phyloP scores from a whole-genome alignment of 2,888 invertebrate genomes.

The Tenthredo livida region DNA sequence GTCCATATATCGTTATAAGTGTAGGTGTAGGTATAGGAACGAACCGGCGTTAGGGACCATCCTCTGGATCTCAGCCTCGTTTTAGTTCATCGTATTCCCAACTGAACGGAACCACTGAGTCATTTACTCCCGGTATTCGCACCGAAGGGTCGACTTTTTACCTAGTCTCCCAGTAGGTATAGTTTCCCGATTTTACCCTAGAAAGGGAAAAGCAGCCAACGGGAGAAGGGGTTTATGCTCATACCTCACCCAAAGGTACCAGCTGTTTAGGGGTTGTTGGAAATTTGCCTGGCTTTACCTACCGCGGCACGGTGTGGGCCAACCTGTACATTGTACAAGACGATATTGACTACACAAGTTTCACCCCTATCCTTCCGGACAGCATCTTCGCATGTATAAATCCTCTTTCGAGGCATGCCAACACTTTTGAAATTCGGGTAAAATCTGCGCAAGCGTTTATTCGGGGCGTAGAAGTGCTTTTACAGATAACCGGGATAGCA shows the following conservation, averaged over 20 bases:
- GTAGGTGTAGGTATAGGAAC: neutral
- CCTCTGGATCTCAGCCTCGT: constrained; percentile 2
- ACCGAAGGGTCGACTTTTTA: constrained; percentile 50
- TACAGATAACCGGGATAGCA: constrained; percentile 32
- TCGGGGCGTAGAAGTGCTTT: constrained; percentile 14
- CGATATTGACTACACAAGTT: constrained; percentile 22
- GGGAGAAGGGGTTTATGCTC: neutral
- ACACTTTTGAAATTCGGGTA: constrained; percentile 25
- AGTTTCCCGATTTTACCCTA: constrained; percentile 27
- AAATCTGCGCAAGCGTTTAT: constrained; percentile 4
- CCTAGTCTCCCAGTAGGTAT: constrained; percentile 9
- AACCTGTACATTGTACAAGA: neutral
- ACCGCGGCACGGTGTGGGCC: neutral
- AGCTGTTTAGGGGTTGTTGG: constrained; percentile 33
- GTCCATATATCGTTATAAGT: constrained; percentile 30
- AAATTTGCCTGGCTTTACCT: constrained; percentile 30
- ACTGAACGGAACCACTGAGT: constrained; percentile 39
- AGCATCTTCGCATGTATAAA: neutral
- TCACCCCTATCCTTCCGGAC: neutral
- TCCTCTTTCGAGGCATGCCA: neutral
- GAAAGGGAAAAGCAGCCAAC: neutral
- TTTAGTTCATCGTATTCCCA: constrained; percentile 34
- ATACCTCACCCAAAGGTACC: constrained; percentile 7
- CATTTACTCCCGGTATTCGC: constrained; percentile 34
- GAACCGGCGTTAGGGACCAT: neutral